Conservation (phyloP, 2,113 vertebrate genomes). For the Tor tambroides region DNA sequence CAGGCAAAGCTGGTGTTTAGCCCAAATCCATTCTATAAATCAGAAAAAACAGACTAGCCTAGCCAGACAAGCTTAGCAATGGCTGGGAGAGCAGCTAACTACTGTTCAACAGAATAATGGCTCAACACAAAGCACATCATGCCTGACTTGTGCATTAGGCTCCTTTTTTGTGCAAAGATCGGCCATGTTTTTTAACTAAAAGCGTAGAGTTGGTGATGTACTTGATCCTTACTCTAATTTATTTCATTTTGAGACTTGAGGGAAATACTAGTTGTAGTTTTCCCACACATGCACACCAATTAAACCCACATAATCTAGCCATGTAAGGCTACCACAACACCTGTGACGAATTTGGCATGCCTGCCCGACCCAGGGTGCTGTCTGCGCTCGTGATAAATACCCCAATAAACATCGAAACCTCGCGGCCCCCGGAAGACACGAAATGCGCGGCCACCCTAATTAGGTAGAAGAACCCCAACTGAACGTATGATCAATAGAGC, state of each 20-base stretch:
- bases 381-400: constrained; percentile 62
- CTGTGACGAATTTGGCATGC: constrained; percentile 57
- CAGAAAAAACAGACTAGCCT: background rate
- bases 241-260: background rate
- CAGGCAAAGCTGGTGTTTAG: background rate
- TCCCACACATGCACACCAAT: background rate
- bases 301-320: background rate
- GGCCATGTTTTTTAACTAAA: no score
- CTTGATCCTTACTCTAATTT: background rate
- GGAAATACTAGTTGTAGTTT: background rate
- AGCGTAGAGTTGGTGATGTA: no score
- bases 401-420: constrained; percentile 55
- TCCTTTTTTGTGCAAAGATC: background rate
- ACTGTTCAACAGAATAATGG: background rate
- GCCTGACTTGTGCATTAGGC: background rate
- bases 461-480: constrained; percentile 51
- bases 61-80: background rate
- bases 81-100: background rate
- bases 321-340: constrained; percentile 11
- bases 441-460: constrained; percentile 59
- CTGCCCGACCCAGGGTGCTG: constrained; percentile 47
- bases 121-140: background rate
- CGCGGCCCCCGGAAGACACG: constrained; percentile 42
- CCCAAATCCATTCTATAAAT: background rate
- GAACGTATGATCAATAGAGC: constrained; percentile 61